Conservation (phyloP, 1,140 invertebrate species). For the Manduca sexta region DNA sequence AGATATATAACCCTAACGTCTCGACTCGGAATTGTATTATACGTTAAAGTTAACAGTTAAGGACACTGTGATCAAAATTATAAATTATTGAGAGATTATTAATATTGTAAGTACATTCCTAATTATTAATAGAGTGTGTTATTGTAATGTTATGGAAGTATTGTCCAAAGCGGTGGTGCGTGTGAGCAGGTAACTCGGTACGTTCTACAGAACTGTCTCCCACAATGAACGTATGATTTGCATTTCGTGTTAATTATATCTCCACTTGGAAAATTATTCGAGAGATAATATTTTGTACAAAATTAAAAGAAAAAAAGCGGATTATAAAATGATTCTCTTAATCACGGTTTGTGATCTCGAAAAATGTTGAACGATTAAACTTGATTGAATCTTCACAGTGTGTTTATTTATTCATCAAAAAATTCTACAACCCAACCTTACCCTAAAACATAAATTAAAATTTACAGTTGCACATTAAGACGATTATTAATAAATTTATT, state of each 20-base stretch:
- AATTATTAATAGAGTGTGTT: slow-evolving; percentile 68
- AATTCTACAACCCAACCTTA: neutral
- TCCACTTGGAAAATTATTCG: slow-evolving; percentile 46
- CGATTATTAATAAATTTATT: too few relatives aligned
- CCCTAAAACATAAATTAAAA: neutral
- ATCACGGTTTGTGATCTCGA: slow-evolving; percentile 63
- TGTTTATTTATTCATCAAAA: slow-evolving; percentile 13
- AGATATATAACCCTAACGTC: slow-evolving; percentile 44
- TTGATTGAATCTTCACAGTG: slow-evolving; percentile 51
- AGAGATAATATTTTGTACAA: slow-evolving; percentile 71
- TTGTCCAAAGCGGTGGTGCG: slow-evolving; percentile 1
- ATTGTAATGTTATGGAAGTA: slow-evolving; percentile 1
- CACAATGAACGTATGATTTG: slow-evolving; percentile 50
- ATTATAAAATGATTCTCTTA: slow-evolving; percentile 54
- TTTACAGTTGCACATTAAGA: too few relatives aligned
- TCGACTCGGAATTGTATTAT: slow-evolving; percentile 67
- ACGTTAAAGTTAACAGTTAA: slow-evolving; percentile 72
- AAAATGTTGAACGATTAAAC: slow-evolving; percentile 67
- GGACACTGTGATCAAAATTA: slow-evolving; percentile 72
- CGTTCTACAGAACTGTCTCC: slow-evolving; percentile 45
- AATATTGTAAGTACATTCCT: slow-evolving; percentile 71
- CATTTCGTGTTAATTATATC: slow-evolving; percentile 55
- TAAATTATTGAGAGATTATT: slow-evolving; percentile 73
- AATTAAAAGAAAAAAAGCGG: slow-evolving; percentile 41
- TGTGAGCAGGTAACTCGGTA: too few relatives aligned